phyloP scores from a whole-genome alignment of 2,888 invertebrate genomes.

The Leptinotarsa rubiginosa region DNA sequence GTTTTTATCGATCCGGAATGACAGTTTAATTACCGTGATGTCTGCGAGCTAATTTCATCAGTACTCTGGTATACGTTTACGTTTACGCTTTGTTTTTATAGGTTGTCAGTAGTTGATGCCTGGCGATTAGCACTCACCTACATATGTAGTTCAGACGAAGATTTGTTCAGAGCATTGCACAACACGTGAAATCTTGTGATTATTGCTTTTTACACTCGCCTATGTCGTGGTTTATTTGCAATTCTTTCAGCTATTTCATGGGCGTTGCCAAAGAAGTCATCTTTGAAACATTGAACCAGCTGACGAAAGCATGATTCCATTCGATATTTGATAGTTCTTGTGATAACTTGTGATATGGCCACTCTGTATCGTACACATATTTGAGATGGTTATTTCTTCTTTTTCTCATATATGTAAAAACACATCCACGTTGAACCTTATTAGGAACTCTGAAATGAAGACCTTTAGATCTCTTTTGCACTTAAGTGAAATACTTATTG shows the following conservation, averaged over 20 bases:
- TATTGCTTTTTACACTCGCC: background rate
- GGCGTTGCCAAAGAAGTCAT: background rate
- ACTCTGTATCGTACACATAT: too few relatives aligned
- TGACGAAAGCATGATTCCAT: too few relatives aligned
- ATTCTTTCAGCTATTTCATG: background rate
- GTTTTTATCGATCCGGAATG: constrained; percentile 5
- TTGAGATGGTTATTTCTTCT: too few relatives aligned
- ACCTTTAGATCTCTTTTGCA: too few relatives aligned
- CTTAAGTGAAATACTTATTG: too few relatives aligned
- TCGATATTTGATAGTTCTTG: background rate
- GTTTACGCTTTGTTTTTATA: constrained; percentile 19
- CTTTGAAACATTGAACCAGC: too few relatives aligned
- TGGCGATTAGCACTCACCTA: constrained; percentile 20
- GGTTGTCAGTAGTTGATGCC: constrained; percentile 11
- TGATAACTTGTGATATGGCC: too few relatives aligned
- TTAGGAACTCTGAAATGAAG: too few relatives aligned
- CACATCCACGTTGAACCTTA: too few relatives aligned
- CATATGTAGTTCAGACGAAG: constrained; percentile 11
- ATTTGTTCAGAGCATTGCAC: constrained; percentile 9
- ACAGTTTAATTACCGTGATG: constrained; percentile 7
- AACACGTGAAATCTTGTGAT: constrained; percentile 12
- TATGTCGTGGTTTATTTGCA: constrained; percentile 1
- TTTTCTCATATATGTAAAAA: too few relatives aligned
- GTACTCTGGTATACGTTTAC: constrained; percentile 9
- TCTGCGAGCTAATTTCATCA: constrained; percentile 12